Conservation (phyloP, 1,140 invertebrate species). For the Trachelipus rathkii region DNA sequence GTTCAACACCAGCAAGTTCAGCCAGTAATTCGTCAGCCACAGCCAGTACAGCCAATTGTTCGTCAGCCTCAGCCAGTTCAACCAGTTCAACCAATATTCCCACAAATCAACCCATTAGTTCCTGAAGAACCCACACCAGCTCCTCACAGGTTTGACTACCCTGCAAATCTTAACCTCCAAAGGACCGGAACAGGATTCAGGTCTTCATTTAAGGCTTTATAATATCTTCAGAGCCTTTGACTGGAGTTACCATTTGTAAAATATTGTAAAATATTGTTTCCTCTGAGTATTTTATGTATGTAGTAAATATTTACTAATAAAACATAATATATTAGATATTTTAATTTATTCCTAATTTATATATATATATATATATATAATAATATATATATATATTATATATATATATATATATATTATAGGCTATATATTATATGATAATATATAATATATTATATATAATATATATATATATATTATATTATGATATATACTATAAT, state of each 20-base stretch:
- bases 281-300: conserved; percentile 12
- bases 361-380: conserved; percentile 14
- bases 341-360: conserved; percentile 28
- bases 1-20: background rate
- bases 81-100: conserved; percentile 17
- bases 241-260: conserved; percentile 14
- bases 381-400: no score
- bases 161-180: conserved; percentile 40
- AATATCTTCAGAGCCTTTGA: background rate
- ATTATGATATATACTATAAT: conserved; percentile 32
- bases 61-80: conserved; percentile 6
- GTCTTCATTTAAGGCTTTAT: conserved; percentile 37
- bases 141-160: conserved; percentile 41
- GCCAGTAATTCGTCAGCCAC: background rate
- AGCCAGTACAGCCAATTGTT: background rate
- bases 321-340: conserved; percentile 7
- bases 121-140: conserved; percentile 28
- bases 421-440: no score
- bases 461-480: conserved; percentile 29
- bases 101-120: conserved; percentile 15
- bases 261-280: conserved; percentile 26
- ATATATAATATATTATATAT: no score
- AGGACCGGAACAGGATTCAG: conserved; percentile 40
- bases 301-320: conserved; percentile 7
- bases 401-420: no score